Evolutionary conservation across 2,888 invertebrate species (phyloP).

Genomic region (Carpatolechia fugitivella): DNA sequence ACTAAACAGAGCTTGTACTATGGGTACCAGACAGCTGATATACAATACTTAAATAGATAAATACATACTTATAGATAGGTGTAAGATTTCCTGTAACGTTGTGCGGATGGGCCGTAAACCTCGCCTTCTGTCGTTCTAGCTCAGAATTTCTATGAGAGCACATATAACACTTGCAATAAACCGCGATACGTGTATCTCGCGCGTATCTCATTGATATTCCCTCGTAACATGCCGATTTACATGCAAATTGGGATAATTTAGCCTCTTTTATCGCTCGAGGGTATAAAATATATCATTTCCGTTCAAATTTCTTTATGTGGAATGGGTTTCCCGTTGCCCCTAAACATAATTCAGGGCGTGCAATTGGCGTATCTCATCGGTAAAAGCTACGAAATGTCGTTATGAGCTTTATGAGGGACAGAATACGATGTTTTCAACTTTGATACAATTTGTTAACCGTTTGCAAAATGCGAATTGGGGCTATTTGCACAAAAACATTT

Average conservation of each 20-base stretch:
- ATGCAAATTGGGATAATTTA: slow-evolving; percentile 51
- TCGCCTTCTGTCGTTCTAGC: neutral
- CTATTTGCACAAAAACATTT: neutral
- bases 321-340: slow-evolving; percentile 34
- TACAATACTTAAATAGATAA: too few relatives aligned
- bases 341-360: slow-evolving; percentile 22
- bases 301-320: slow-evolving; percentile 34
- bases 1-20: too few relatives aligned
- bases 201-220: slow-evolving; percentile 47
- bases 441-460: neutral
- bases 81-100: neutral
- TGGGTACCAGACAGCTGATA: too few relatives aligned
- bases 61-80: neutral
- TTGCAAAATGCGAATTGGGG: neutral
- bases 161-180: slow-evolving; percentile 15
- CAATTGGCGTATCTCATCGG: slow-evolving; percentile 21
- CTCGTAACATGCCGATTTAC: slow-evolving; percentile 47
- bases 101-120: neutral
- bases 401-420: neutral
- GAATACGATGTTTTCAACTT: neutral
- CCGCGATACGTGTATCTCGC: slow-evolving; percentile 24
- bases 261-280: slow-evolving; percentile 42
- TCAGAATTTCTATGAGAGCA: slow-evolving; percentile 10
- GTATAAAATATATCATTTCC: slow-evolving; percentile 44
- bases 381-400: neutral